Percentiles rank a stretch among this genome's conserved stretches.
phyloP scores from a whole-genome alignment of 2,888 invertebrate genomes.

The Drosophila setosimentum region DNA sequence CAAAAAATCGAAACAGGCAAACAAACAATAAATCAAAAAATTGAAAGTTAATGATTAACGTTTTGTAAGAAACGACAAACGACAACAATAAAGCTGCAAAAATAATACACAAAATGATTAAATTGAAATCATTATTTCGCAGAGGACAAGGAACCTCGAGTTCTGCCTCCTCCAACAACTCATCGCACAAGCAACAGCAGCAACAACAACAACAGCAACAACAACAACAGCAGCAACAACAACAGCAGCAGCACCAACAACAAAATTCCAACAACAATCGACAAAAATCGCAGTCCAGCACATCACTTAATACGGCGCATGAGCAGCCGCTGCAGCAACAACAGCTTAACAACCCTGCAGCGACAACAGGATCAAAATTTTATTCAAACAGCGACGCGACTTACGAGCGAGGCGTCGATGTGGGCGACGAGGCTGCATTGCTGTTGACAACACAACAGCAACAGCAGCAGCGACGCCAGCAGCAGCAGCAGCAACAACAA shows the following conservation, averaged over 20 bases:
- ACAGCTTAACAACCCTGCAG: conserved; percentile 41
- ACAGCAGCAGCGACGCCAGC: conserved; percentile 52
- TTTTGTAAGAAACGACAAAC: conserved; percentile 52
- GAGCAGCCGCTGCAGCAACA: conserved; percentile 60
- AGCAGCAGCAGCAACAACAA: conserved; percentile 49
- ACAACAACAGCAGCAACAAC: conserved; percentile 63
- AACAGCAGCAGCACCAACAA: conserved; percentile 41
- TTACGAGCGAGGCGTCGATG: conserved; percentile 81
- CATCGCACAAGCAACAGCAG: conserved; percentile 69
- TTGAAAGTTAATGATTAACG: conserved; percentile 70
- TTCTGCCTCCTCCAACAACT: conserved; percentile 80
- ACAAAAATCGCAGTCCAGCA: conserved; percentile 82
- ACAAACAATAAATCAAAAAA: conserved; percentile 9
- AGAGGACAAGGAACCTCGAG: conserved; percentile 90
- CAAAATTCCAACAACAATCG: conserved; percentile 74
- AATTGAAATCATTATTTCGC: conserved; percentile 96
- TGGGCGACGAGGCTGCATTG: conserved; percentile 76
- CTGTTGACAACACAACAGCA: conserved; percentile 64
- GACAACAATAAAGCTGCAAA: conserved; percentile 16
- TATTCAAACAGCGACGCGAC: conserved; percentile 76
- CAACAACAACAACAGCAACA: conserved; percentile 18
- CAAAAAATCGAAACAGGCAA: conserved; percentile 2
- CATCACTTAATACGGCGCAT: conserved; percentile 79
- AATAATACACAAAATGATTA: conserved; percentile 89
- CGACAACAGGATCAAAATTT: conserved; percentile 68